Conservation (phyloP, 2,888 invertebrate species). For the Globia sparganii region DNA sequence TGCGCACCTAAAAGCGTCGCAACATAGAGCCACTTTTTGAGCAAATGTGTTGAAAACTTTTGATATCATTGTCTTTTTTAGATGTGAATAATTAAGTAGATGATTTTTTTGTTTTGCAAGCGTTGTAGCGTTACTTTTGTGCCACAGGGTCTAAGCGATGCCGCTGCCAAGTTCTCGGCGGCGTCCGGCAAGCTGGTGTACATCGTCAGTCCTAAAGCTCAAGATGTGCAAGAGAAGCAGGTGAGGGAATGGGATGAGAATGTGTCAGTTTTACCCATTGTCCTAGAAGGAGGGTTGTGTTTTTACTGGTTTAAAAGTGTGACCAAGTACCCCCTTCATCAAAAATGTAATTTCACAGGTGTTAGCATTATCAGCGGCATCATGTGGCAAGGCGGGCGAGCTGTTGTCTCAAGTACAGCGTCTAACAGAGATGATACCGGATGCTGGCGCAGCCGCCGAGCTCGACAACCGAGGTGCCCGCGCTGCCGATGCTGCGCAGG, state of each 20-base stretch:
- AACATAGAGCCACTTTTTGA: no score
- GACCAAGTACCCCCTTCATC: not conserved
- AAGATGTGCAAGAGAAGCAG: slow-evolving; percentile 63
- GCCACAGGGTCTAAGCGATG: slow-evolving; percentile 69
- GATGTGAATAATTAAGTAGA: not conserved
- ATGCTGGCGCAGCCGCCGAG: slow-evolving; percentile 50
- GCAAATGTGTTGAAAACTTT: no score
- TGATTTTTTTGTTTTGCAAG: not conserved
- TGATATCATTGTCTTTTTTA: not conserved
- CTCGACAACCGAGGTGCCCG: slow-evolving; percentile 68
- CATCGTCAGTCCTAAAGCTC: slow-evolving; percentile 65
- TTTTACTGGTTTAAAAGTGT: not conserved
- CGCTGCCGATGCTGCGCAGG: slow-evolving; percentile 70
- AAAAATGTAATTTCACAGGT: not conserved
- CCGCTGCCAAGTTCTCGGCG: slow-evolving; percentile 70
- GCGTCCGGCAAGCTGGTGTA: slow-evolving; percentile 74
- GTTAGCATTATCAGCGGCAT: slow-evolving; percentile 65
- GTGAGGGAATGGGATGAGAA: slow-evolving; percentile 49
- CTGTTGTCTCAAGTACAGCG: slow-evolving; percentile 72
- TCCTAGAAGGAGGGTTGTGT: not conserved
- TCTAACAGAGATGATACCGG: slow-evolving; percentile 65
- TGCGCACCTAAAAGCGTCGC: no score
- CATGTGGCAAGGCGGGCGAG: slow-evolving; percentile 71
- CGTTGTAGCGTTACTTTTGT: not conserved
- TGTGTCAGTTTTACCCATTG: not conserved